phyloP scores from a whole-genome alignment of 1,140 invertebrate species.

The Yoshiicerus persimilis region DNA sequence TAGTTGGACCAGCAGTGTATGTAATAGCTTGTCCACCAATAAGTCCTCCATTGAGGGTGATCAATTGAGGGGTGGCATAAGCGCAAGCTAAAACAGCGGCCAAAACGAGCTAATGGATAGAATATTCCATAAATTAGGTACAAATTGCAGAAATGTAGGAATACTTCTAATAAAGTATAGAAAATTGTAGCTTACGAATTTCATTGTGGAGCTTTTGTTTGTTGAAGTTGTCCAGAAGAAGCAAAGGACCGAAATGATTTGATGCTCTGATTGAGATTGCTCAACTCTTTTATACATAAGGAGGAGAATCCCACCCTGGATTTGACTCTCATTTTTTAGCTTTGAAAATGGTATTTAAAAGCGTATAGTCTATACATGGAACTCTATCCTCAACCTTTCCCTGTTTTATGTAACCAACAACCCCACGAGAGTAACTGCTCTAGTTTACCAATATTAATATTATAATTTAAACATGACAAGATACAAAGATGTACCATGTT shows the following conservation, averaged over 20 bases:
- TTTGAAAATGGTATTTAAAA: not conserved
- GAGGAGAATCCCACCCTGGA: not conserved
- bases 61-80: slow-evolving; percentile 32
- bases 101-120: slow-evolving; percentile 40
- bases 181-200: slow-evolving; percentile 22
- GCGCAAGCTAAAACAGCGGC: slow-evolving; percentile 39
- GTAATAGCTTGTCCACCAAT: not conserved
- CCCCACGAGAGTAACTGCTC: not conserved
- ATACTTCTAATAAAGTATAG: not conserved
- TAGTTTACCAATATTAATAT: not conserved
- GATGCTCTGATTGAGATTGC: not conserved
- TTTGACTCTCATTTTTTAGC: not conserved
- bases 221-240: not conserved
- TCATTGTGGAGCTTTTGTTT: slow-evolving; percentile 17
- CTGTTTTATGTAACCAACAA: not conserved
- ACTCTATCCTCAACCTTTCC: not conserved
- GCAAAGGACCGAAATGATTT: slow-evolving; percentile 20
- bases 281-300: slow-evolving; percentile 3
- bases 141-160: not conserved
- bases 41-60: slow-evolving; percentile 25
- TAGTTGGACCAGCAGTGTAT: not conserved
- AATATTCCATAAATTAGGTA: not conserved
- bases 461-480: not conserved
- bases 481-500: not conserved
- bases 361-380: not conserved